phyloP scores from a whole-genome alignment of 2,113 vertebrate genomes.

The Prolemur simus region DNA sequence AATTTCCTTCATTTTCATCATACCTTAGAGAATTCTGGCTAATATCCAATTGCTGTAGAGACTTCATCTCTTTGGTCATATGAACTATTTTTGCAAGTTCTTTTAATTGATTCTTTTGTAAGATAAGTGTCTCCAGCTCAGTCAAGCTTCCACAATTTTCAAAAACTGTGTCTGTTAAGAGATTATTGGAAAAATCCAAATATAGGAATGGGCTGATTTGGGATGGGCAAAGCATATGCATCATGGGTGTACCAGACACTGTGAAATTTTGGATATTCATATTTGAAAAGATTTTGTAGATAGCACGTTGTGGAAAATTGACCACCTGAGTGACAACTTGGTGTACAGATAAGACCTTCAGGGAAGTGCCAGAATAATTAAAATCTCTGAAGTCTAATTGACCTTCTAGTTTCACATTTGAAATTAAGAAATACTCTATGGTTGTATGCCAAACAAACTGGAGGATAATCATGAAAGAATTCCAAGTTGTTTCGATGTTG shows the following conservation, averaged over 20 bases:
- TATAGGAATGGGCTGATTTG: slow-evolving; percentile 82
- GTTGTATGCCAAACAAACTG: slow-evolving; percentile 79
- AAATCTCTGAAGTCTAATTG: accelerated
- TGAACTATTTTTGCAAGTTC: slow-evolving; percentile 82
- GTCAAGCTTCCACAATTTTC: slow-evolving; percentile 83
- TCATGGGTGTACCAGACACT: slow-evolving; percentile 81
- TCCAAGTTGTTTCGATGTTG: slow-evolving; percentile 82
- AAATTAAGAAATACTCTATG: slow-evolving; percentile 80
- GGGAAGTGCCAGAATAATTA: slow-evolving; percentile 18
- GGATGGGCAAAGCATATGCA: slow-evolving; percentile 92
- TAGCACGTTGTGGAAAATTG: slow-evolving; percentile 82
- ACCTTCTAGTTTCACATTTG: slow-evolving; percentile 74
- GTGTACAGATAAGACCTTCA: slow-evolving; percentile 82
- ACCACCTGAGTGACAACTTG: slow-evolving; percentile 70
- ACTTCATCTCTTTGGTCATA: slow-evolving; percentile 86
- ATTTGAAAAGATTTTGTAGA: slow-evolving; percentile 88
- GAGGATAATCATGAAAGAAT: slow-evolving; percentile 73
- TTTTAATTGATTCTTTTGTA: slow-evolving; percentile 89
- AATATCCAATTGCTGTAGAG: slow-evolving; percentile 87
- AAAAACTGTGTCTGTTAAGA: slow-evolving; percentile 89
- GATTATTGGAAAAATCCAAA: slow-evolving; percentile 89
- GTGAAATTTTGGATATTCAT: slow-evolving; percentile 86
- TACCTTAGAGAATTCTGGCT: slow-evolving; percentile 88
- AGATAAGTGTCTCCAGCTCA: slow-evolving; percentile 81
- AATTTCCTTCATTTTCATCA: slow-evolving; percentile 54